These are phyloP conservation scores for Coptodon rendalli DNA, from an alignment of 2,113 vertebrate species.

Conservation along the genomic window DNA sequence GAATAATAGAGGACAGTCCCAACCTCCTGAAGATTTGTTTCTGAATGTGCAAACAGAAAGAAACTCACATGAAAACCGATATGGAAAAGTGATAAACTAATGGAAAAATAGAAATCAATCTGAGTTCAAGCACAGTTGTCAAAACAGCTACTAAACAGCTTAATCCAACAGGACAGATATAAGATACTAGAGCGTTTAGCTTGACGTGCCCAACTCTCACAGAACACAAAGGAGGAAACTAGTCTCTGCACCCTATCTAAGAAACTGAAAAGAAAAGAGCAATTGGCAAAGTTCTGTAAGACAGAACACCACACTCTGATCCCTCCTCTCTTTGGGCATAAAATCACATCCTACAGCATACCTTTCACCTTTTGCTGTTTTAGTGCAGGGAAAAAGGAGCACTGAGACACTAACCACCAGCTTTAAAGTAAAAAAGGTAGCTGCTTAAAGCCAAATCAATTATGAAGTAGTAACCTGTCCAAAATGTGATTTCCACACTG, in stretches of 20 bases:
- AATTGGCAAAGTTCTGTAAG: neutral
- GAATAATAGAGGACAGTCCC: conserved; percentile 64
- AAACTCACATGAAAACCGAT: neutral
- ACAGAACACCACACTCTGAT: neutral
- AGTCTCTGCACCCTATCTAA: neutral
- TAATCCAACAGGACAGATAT: neutral
- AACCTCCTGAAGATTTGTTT: conserved; percentile 7
- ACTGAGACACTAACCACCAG: neutral
- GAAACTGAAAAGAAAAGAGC: neutral
- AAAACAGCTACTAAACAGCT: neutral
- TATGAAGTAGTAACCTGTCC: conserved; percentile 63
- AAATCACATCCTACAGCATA: neutral
- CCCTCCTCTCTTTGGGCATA: neutral
- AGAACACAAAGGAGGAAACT: neutral
- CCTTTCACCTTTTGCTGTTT: neutral
- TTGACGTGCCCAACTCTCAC: neutral
- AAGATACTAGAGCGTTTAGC: neutral
- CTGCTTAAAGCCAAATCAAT: conserved; percentile 64
- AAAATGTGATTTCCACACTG: conserved; percentile 68
- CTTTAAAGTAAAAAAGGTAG: neutral
- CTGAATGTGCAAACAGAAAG: neutral
- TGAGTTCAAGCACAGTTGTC: neutral
- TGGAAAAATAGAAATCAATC: neutral
- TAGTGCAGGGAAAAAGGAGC: neutral
- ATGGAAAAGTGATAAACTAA: neutral